Percentiles rank a stretch among this genome's conserved stretches.
Conservation (phyloP, 2,888 invertebrate genomes). For the Carterocephalus palaemon region DNA sequence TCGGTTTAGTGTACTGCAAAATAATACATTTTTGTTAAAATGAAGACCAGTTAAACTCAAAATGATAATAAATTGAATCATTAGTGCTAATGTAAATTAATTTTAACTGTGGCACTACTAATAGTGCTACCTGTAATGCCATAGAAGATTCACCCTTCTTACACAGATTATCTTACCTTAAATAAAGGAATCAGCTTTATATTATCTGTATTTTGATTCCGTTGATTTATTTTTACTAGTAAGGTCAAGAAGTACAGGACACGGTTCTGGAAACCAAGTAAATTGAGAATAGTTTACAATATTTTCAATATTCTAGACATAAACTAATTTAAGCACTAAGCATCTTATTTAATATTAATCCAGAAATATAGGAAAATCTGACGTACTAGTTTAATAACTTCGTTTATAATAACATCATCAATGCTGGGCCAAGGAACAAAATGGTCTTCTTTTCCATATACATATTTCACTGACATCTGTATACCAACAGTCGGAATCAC, state of each 20-base stretch:
- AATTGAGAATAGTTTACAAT: background rate
- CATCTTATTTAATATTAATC: background rate
- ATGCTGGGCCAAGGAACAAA: slow-evolving; percentile 67
- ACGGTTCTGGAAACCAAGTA: slow-evolving; percentile 55
- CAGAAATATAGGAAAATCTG: no score
- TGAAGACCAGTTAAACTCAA: no score
- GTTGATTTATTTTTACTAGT: slow-evolving; percentile 46
- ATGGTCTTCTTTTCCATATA: slow-evolving; percentile 56
- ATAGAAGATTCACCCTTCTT: no score
- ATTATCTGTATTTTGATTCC: slow-evolving; percentile 38
- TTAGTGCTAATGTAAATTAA: no score
- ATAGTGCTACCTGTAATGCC: no score
- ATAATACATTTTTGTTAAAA: slow-evolving; percentile 21
- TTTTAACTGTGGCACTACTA: no score
- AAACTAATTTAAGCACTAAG: background rate
- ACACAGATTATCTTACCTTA: slow-evolving; percentile 45
- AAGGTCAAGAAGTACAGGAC: slow-evolving; percentile 65
- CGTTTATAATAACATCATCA: slow-evolving; percentile 72
- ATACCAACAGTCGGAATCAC: slow-evolving; percentile 70
- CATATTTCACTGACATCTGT: slow-evolving; percentile 66
- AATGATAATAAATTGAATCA: no score
- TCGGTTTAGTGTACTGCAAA: slow-evolving; percentile 69
- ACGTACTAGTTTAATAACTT: slow-evolving; percentile 68
- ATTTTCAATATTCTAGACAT: background rate
- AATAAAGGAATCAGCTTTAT: slow-evolving; percentile 61